Base-by-base conservation (phyloP, 2,797 vertebrate genomes). In the Ara ararauna region DNA sequence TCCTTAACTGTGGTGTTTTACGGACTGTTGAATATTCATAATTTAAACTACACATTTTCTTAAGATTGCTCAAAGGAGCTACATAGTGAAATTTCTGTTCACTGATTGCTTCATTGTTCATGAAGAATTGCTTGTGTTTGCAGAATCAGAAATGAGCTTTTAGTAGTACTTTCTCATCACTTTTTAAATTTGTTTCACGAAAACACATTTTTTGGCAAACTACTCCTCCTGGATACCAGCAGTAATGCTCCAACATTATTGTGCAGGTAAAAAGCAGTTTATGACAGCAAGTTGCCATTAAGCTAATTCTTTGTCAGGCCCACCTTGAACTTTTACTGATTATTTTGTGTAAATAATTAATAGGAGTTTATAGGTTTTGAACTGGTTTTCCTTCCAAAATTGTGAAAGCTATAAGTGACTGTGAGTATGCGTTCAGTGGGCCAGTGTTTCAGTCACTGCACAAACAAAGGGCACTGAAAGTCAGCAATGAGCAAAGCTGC, bases 11-110 rank as follows among this genome's bases (percentile, higher is more conserved):
- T 50, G 27, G 12, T 83, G 74, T 85, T 96, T 96, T 93, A 96
- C 19, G 15, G 61, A 62, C 65, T 93, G 65, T 74, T 96, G 81
- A 95, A 95, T 96, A 96, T 96, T 94, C 81, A 87, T 93, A 68
- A 91, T 66, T 87, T 89, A 80, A 94, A 91, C 44, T 44, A 87
- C 75, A 83, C 11, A 87, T 87, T 90, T 93, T 87, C 65, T 74
- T 91, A 85, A 96, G 84, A 45, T 42, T 83, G 40, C 9, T 30
- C 68, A 91, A 76, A 95, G 68, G 78, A 89, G 56, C 44, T 77
- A 42, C 75, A 47, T 13, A 76, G 84, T 60, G 60, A 94, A 97
- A 87, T 78, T 96, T 85, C 56, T 85, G 19, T 85, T 90, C 81
- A 80, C 53, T 51, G 64, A 87, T 87, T 87, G 65, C 65, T 85